Evolutionary conservation across 2,113 vertebrate genomes (phyloP).

Genomic region (Petrocephalus microphthalmus): DNA sequence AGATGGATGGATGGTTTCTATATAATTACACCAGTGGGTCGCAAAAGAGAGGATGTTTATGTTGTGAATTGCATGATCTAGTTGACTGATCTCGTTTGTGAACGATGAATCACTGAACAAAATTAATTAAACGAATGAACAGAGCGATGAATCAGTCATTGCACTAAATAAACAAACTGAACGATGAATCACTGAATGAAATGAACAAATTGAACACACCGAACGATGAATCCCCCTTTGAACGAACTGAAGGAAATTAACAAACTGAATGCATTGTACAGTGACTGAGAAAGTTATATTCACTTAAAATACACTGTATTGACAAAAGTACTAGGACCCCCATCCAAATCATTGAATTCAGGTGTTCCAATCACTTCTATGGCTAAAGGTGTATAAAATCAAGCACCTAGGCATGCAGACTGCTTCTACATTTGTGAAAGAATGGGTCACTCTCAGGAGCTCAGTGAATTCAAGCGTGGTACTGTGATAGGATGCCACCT

Average conservation of each 20-base stretch:
- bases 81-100: not conserved
- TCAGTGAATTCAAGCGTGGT: too few relatives aligned
- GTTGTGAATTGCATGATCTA: not conserved
- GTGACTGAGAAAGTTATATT: not conserved
- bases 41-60: not conserved
- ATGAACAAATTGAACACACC: not conserved
- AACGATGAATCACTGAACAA: not conserved
- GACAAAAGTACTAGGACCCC: too few relatives aligned
- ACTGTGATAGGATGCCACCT: too few relatives aligned
- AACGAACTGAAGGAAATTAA: not conserved
- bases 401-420: too few relatives aligned
- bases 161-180: not conserved
- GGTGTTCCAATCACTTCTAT: too few relatives aligned
- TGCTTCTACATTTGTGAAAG: too few relatives aligned
- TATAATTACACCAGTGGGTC: not conserved
- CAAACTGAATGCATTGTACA: not conserved
- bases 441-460: too few relatives aligned
- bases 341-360: too few relatives aligned
- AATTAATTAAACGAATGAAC: not conserved
- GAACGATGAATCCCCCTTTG: not conserved
- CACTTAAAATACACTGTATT: not conserved
- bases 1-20: not conserved
- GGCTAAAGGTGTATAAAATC: too few relatives aligned
- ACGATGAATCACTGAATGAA: not conserved
- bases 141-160: not conserved